These are phyloP conservation scores for Leucophenga montana DNA, from an alignment of 2,888 invertebrate species.

Conservation along the genomic window DNA sequence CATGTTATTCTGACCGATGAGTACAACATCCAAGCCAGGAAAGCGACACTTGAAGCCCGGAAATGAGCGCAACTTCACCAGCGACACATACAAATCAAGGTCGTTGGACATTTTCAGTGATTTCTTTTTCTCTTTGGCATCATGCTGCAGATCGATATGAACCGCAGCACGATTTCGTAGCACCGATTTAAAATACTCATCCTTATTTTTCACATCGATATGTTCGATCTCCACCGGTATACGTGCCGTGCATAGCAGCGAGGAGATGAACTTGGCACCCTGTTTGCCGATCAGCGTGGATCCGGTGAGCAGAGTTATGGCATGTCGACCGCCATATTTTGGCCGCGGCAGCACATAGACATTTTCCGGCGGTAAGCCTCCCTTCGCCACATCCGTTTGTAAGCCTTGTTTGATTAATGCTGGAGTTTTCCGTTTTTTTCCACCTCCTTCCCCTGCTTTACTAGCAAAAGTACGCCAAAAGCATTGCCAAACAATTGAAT, in stretches of 20 bases:
- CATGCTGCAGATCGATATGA: constrained; percentile 54
- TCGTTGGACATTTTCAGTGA: constrained; percentile 52
- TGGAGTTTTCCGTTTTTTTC: neutral
- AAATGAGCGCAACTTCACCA: constrained; percentile 54
- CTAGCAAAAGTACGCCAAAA: neutral
- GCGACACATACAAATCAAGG: constrained; percentile 54
- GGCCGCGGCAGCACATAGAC: constrained; percentile 49
- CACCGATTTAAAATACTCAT: constrained; percentile 59
- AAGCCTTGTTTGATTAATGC: constrained; percentile 22
- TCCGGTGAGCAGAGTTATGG: constrained; percentile 57
- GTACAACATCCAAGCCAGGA: constrained; percentile 52
- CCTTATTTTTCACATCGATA: constrained; percentile 42
- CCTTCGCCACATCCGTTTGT: constrained; percentile 42
- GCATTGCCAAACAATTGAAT: neutral
- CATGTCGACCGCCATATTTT: constrained; percentile 59
- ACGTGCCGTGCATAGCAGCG: constrained; percentile 51
- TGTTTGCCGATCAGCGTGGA: constrained; percentile 51
- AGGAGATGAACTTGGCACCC: constrained; percentile 54
- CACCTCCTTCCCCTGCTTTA: neutral
- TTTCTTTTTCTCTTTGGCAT: constrained; percentile 48
- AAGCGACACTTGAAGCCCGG: constrained; percentile 56
- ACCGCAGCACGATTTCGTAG: constrained; percentile 59
- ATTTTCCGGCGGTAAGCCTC: constrained; percentile 29
- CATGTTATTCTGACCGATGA: constrained; percentile 62
- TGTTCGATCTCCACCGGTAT: constrained; percentile 60